Evolutionary conservation across 92 coral and sea anemone species (phyloP), one percentile per base, ranked within the genome.

Genomic region (Siderastrea radians): DNA sequence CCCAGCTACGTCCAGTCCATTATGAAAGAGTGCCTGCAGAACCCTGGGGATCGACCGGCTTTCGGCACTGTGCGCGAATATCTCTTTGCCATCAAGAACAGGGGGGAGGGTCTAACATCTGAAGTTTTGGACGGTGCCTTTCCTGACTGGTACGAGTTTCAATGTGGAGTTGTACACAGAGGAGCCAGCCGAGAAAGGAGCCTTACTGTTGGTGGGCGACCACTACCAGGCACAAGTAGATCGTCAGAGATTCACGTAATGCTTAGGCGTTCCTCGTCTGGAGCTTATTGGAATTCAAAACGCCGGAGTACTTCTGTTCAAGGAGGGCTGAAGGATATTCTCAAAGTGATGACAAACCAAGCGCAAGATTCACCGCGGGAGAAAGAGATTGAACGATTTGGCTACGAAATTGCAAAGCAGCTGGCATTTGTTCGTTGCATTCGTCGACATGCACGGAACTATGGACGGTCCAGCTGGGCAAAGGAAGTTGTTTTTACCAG

Each of bases 381-480:
- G 74, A 67, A 64, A 64, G 98, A 95, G 51, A 69, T 87, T 52
- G 89, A 87, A 9, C 90, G 85, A 60, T 95, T 87, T 78, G 98
- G 98, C 3, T 67, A 62, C 3, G 85, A 91, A 45, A 78, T 91
- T 59, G 98, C 96, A 8, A 82, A 94, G 49, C 90, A 76, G 48
- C 66, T 95, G 63, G 78, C 91, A 17, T 58, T 58, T 8, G 86
- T 91, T 14, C 93, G 98, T 4, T 14, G 71, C 7, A 48, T 95
- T 17, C 91, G 93, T 59, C 77, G 84, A 64, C 87, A 63, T 46
- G 87, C 93, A 12, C 80, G 90, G 58, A 79, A 26, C 3, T 90
- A 89, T 80, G n/a, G 13, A 3, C 85, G 96, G 7, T 65, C 70
- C 75, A 85, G 87, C n/a, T 95, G 98, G 98, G 98, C 98, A 10